Percentiles rank a stretch among this genome's conserved stretches.
Conservation (phyloP, 2,113 vertebrate genomes). For the Ophthalmolycus amberensis region DNA sequence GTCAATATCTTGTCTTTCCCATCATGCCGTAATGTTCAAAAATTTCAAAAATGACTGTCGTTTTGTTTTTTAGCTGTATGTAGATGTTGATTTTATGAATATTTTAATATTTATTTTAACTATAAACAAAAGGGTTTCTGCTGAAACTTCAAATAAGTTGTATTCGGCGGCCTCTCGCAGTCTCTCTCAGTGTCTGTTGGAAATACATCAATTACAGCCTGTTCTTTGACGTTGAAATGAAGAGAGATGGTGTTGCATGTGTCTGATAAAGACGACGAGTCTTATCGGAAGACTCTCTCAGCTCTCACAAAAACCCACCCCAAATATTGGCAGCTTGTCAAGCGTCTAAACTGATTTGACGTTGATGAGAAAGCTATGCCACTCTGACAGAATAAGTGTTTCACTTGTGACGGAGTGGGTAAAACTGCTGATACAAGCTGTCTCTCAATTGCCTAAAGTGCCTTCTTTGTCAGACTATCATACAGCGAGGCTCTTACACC, state of each 20-base stretch:
- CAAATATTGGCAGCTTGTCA: slow-evolving; percentile 74
- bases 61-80: neutral
- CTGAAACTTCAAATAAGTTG: slow-evolving; percentile 22
- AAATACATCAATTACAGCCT: neutral
- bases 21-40: neutral
- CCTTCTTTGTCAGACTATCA: slow-evolving; percentile 72
- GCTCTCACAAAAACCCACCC: slow-evolving; percentile 49
- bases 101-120: neutral
- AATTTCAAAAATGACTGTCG: neutral
- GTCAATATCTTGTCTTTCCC: slow-evolving; percentile 10
- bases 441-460: slow-evolving; percentile 76
- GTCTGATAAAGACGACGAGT: slow-evolving; percentile 36
- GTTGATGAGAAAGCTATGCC: slow-evolving; percentile 72
- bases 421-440: slow-evolving; percentile 78
- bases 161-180: neutral
- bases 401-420: slow-evolving; percentile 67
- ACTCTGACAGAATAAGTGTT: slow-evolving; percentile 71
- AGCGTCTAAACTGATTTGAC: slow-evolving; percentile 74
- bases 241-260: slow-evolving; percentile 30
- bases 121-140: slow-evolving; percentile 10
- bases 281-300: slow-evolving; percentile 50
- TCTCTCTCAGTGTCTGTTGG: neutral
- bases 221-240: slow-evolving; percentile 45
- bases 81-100: neutral
- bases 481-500: slow-evolving; percentile 43